A percentile compares a stretch with the other conserved stretches of the same genome.
Evolutionary conservation across 2,888 invertebrate species (phyloP).

Genomic region (Gastracanthus pulcherrimus): DNA sequence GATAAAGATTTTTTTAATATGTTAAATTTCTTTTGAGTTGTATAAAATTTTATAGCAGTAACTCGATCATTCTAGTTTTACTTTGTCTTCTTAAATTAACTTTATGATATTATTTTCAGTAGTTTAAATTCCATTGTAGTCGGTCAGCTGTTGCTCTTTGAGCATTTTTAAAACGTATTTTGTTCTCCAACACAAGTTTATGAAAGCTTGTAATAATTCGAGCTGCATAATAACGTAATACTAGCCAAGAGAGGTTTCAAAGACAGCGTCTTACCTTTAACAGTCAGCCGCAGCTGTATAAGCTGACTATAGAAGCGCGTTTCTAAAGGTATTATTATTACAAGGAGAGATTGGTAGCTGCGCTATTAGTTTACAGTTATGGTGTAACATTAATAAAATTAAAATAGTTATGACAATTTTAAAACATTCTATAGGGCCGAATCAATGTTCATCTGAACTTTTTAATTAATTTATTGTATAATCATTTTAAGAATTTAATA

Average conservation of each 20-base stretch:
- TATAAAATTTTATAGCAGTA: too few relatives aligned
- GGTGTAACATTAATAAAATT: not conserved
- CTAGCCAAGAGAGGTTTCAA: conserved; percentile 12
- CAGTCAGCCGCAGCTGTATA: not conserved
- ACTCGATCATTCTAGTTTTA: not conserved
- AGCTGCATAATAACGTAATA: conserved; percentile 2
- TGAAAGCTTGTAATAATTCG: not conserved
- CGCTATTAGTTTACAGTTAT: not conserved
- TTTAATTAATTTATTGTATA: too few relatives aligned
- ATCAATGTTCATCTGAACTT: too few relatives aligned
- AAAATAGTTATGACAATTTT: not conserved
- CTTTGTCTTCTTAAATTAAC: not conserved
- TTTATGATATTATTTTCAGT: not conserved
- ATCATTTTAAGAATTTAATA: too few relatives aligned
- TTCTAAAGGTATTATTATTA: conserved; percentile 7
- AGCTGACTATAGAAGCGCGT: not conserved
- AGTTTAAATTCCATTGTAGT: not conserved
- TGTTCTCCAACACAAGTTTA: not conserved
- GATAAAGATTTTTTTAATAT: too few relatives aligned
- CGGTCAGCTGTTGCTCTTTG: not conserved
- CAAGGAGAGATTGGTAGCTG: not conserved
- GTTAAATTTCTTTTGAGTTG: too few relatives aligned
- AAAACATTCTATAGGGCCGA: not conserved
- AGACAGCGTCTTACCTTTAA: conserved; percentile 26
- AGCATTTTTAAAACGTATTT: not conserved